Conservation (phyloP, 2,888 invertebrate genomes). For the Microctonus aethiopoides region DNA sequence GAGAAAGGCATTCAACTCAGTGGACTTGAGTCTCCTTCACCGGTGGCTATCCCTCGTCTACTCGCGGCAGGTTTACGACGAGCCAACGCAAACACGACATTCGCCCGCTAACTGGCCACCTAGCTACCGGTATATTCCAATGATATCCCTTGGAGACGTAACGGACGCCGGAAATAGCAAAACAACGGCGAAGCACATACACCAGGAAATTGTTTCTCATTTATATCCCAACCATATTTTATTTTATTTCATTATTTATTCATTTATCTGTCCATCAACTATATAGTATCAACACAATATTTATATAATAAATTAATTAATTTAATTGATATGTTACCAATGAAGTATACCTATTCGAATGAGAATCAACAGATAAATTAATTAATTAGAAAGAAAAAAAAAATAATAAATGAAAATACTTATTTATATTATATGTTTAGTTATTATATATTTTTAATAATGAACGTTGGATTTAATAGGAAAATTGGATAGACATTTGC, state of each 20-base stretch:
- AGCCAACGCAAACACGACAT: slow-evolving; percentile 61
- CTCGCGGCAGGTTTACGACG: slow-evolving; percentile 59
- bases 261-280: no score
- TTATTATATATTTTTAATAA: no score
- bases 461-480: no score
- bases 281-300: no score
- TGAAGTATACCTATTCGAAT: no score
- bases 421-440: no score
- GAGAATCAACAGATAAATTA: no score
- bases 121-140: slow-evolving; percentile 54
- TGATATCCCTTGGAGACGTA: slow-evolving; percentile 8
- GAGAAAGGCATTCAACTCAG: slow-evolving; percentile 1
- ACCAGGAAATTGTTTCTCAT: neutral
- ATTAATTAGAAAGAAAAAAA: no score
- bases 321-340: no score
- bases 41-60: slow-evolving; percentile 49
- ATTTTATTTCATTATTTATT: neutral
- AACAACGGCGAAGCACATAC: neutral
- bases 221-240: neutral
- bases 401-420: no score
- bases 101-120: slow-evolving; percentile 61
- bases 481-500: neutral
- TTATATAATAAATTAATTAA: no score
- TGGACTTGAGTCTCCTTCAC: slow-evolving; percentile 29
- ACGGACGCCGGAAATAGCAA: slow-evolving; percentile 18